Percentiles rank a stretch among this genome's conserved stretches.
Evolutionary conservation across 2,113 vertebrate genomes (phyloP).

Genomic region (Hiodon tergisus): DNA sequence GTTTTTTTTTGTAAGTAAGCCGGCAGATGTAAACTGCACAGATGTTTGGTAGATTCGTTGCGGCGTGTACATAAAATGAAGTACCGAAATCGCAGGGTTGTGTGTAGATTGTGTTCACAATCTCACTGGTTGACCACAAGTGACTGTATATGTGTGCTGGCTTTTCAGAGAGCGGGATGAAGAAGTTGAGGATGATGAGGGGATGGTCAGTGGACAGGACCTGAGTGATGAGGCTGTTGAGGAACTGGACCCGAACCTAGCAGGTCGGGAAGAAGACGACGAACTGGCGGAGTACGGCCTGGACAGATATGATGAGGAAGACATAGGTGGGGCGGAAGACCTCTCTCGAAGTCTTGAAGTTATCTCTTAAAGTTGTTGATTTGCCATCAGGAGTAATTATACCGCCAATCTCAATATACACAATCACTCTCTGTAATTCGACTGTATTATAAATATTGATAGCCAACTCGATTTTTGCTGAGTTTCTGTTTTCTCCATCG

Average conservation of each 20-base stretch:
- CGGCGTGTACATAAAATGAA: neutral
- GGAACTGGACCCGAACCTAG: constrained; percentile 41
- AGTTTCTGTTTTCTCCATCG: constrained; percentile 14
- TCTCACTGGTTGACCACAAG: no score
- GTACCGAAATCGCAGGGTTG: neutral
- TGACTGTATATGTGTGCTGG: neutral
- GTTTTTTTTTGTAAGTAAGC: neutral
- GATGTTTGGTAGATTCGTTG: neutral
- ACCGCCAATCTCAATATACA: no score
- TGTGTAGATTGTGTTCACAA: neutral
- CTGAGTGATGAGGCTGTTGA: constrained; percentile 24
- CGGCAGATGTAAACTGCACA: neutral
- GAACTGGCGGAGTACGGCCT: constrained; percentile 82
- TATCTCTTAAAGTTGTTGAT: neutral
- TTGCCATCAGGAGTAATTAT: neutral
- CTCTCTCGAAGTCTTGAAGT: neutral
- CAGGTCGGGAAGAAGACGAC: constrained; percentile 41
- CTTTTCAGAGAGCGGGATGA: constrained; percentile 29
- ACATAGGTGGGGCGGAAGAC: constrained; percentile 57
- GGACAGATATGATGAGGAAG: constrained; percentile 84
- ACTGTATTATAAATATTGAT: neutral
- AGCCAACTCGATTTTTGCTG: neutral
- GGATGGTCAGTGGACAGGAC: constrained; percentile 32
- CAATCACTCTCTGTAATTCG: neutral
- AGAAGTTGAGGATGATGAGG: constrained; percentile 56